Evolutionary conservation across 2,797 vertebrate genomes (phyloP).

Genomic region (Poeciliopsis infans): DNA sequence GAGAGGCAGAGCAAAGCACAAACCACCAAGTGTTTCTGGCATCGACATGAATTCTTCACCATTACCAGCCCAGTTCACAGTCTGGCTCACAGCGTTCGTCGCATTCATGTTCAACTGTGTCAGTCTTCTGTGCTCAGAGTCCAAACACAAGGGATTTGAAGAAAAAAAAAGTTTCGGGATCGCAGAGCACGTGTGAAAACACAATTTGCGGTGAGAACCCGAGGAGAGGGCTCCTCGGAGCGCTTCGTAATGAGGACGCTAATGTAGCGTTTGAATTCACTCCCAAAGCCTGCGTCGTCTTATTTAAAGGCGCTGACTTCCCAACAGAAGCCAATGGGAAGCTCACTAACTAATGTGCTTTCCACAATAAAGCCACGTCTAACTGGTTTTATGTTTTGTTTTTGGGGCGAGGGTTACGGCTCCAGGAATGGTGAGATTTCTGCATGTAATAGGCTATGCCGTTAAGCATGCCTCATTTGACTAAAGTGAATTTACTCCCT

Average conservation of each 20-base stretch:
- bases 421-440: constrained; percentile 15
- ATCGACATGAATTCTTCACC: neutral
- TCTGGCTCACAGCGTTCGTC: neutral
- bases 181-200: neutral
- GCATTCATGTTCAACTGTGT: neutral
- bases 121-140: neutral
- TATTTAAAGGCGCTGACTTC: neutral
- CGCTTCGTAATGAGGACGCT: constrained; percentile 8
- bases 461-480: constrained; percentile 18
- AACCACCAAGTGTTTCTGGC: constrained; percentile 1
- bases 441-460: constrained; percentile 6
- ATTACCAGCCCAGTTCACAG: neutral
- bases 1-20: neutral
- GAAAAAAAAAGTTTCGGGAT: neutral
- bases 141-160: neutral
- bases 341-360: constrained; percentile 6
- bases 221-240: neutral
- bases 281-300: neutral
- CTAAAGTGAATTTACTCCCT: constrained; percentile 11
- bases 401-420: neutral
- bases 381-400: neutral
- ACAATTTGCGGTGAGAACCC: neutral
- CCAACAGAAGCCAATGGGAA: neutral
- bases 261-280: constrained; percentile 9
- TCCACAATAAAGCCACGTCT: neutral